These are phyloP conservation scores for Steinernema khuongi DNA, from an alignment of 1,140 invertebrate species.

Conservation along the genomic window DNA sequence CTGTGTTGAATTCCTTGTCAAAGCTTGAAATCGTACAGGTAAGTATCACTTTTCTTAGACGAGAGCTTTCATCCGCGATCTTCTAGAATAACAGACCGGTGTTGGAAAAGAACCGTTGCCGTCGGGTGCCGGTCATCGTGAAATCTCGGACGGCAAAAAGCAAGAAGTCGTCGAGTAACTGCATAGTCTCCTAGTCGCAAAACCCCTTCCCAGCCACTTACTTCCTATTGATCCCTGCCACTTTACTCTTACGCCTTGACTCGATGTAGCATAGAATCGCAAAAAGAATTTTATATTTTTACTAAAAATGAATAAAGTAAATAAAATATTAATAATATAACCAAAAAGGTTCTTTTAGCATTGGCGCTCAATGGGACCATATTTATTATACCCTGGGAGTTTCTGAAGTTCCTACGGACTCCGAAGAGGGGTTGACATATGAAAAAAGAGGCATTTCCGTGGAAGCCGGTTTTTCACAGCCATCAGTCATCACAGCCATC, in stretches of 20 bases:
- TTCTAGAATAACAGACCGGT: neutral
- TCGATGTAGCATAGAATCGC: conserved; percentile 10
- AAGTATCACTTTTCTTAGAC: neutral
- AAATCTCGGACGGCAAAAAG: neutral
- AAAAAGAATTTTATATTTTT: neutral
- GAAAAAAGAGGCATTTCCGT: too few relatives aligned
- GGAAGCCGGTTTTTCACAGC: too few relatives aligned
- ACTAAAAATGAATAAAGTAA: neutral
- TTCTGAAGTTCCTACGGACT: too few relatives aligned
- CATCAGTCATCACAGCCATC: too few relatives aligned
- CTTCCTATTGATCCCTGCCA: neutral
- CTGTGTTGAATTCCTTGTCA: neutral
- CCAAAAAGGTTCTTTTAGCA: too few relatives aligned
- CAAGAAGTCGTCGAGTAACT: neutral
- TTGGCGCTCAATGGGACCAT: too few relatives aligned
- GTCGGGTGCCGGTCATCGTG: neutral
- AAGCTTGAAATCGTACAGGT: neutral
- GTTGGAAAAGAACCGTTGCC: conserved; percentile 1
- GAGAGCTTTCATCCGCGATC: neutral
- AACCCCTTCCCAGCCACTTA: neutral
- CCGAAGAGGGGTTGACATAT: too few relatives aligned
- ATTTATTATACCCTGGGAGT: too few relatives aligned
- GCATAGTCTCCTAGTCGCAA: conserved; percentile 16
- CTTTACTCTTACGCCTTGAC: neutral
- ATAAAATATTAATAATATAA: too few relatives aligned